Evolutionary conservation across 2,113 vertebrate species (phyloP), one percentile per base, ranked within the genome.

Genomic region (Spea bombifrons): DNA sequence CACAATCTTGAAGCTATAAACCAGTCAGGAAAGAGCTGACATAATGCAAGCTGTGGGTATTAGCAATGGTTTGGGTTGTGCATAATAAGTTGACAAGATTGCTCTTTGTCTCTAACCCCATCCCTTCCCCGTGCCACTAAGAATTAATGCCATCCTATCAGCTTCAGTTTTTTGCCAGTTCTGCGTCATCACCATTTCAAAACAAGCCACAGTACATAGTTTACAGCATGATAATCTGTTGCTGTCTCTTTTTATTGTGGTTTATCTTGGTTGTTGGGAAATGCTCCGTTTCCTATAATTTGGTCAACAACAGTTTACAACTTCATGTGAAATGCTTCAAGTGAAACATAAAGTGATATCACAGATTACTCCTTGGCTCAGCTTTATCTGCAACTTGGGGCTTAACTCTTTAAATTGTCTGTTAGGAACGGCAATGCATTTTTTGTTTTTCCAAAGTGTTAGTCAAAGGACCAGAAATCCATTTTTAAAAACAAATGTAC

Each of bases 221-320:
- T 59, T 69, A 49, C 45, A 47, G 50, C 50, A 44, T n/a, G 47
- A 52, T 68, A 69, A 68, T 78, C 61, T 72, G 10, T 12, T 53
- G 30, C 52, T 52, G 12, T 30, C 30, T 30, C 15, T 78, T 45
- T 46, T 46, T 46, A 69, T 85, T 93, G 92, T 88, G 93, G 92
- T 92, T 93, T 86, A 81, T 82, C 66, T 76, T 73, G 7, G 47
- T 85, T 82, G 86, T 93, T 91, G 86, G 83, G 92, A 90, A 94
- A 91, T 85, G 85, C 88, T 89, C 91, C 84, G 75, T 88, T 93
- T 94, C 91, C 88, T 86, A 84, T 57, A 85, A 82, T 76, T 81
- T 86, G 84, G 10, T 85, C 79, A 75, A 49, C 66, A 83, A 55
- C 83, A 82, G 84, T 83, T 77, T 70, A 80, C 81, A 84, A 73